phyloP scores from a whole-genome alignment of 2,113 vertebrate species.

The Eira barbara region DNA sequence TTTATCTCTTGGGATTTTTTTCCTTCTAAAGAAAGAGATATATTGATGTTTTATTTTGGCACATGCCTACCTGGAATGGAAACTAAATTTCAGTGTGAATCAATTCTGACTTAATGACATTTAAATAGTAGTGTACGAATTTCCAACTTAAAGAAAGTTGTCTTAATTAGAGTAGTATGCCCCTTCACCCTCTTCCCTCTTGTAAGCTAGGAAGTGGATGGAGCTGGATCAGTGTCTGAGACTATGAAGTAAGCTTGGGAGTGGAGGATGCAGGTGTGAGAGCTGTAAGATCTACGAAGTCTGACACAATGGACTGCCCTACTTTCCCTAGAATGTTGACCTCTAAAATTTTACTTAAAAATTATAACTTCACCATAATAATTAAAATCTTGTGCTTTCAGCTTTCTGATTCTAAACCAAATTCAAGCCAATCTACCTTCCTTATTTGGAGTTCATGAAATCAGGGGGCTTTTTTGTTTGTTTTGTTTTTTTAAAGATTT shows the following conservation, averaged over 20 bases:
- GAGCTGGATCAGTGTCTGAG: not conserved
- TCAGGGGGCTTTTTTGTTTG: not conserved
- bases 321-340: not conserved
- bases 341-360: conserved; percentile 8
- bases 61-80: not conserved
- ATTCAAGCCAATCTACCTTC: not conserved
- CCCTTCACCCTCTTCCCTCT: not conserved
- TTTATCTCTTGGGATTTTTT: not conserved
- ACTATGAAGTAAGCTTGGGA: not conserved
- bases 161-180: not conserved
- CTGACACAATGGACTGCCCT: not conserved
- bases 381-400: not conserved
- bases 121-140: not conserved
- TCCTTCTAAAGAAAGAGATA: not conserved
- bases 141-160: not conserved
- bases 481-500: too few species aligned
- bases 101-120: not conserved
- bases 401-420: not conserved
- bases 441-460: not conserved
- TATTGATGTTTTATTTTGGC: not conserved
- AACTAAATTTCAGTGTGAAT: not conserved
- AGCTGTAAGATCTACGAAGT: not conserved
- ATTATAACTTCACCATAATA: not conserved
- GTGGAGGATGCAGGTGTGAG: not conserved
- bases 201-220: not conserved